A percentile compares a stretch with the other conserved stretches of the same genome.
Evolutionary conservation across 37 sponge, comb jelly and placozoan genomes (phyloP).

Genomic region (Halichondria panicea): DNA sequence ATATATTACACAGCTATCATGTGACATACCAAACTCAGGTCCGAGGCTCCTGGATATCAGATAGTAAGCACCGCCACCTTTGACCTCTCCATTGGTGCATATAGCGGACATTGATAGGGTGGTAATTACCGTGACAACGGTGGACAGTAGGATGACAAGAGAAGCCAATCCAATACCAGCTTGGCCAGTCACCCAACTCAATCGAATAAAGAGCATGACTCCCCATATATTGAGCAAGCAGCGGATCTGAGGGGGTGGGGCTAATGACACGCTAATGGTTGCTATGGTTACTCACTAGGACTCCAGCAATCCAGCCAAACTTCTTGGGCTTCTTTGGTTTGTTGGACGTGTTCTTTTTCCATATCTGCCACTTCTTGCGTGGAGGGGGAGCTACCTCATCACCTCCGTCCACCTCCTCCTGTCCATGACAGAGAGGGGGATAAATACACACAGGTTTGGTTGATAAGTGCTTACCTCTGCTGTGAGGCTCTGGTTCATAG

Average conservation of each 20-base stretch:
- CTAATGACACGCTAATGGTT: not conserved
- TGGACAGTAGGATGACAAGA: slow-evolving; percentile 78
- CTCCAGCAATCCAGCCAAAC: slow-evolving; percentile 80
- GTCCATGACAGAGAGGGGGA: not conserved
- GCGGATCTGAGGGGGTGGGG: slow-evolving; percentile 54
- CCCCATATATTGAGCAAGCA: slow-evolving; percentile 98
- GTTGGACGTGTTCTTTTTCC: slow-evolving; percentile 15
- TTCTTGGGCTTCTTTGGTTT: slow-evolving; percentile 54
- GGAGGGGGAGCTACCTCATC: not conserved
- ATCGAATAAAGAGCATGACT: slow-evolving; percentile 95
- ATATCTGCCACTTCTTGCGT: slow-evolving; percentile 42
- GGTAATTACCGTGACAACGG: slow-evolving; percentile 82
- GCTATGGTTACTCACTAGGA: slow-evolving; percentile 33
- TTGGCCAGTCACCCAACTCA: slow-evolving; percentile 94
- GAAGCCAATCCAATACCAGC: slow-evolving; percentile 81
- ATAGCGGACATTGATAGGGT: slow-evolving; percentile 96
- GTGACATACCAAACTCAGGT: slow-evolving; percentile 89
- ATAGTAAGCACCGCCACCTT: slow-evolving; percentile 97
- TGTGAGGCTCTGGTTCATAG: not conserved
- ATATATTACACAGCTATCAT: not conserved
- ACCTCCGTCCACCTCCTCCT: not conserved
- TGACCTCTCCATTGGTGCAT: slow-evolving; percentile 94
- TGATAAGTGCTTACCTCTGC: not conserved
- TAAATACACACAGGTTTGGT: slow-evolving; percentile 10
- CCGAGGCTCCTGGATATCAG: slow-evolving; percentile 94